Evolutionary conservation across 2,888 invertebrate genomes (phyloP), one percentile per base, ranked within the genome.

Genomic region (Aricia artaxerxes): DNA sequence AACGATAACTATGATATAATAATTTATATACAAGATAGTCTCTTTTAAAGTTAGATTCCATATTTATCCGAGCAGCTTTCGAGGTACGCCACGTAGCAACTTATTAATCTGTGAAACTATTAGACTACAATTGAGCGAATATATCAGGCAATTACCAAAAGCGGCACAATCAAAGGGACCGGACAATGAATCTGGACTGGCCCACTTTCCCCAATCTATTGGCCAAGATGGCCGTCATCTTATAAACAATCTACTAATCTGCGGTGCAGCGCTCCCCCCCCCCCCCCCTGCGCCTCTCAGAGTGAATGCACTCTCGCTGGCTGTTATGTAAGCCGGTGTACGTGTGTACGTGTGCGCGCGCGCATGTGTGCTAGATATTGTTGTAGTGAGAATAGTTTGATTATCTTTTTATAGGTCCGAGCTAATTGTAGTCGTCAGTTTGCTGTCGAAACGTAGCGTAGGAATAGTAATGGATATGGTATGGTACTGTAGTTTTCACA

Each of bases 231-330:
- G 78, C 44, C 73, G 73, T 73, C 61, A 78, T 78, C 78, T 78
- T 73, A 72, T 78, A 79, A 72, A 80, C 82, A 82, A 82, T 82
- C 82, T 81, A 80, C 79, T 82, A 82, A 82, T 82, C 82, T 82
- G 87, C 84, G 85, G 87, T 88, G 90, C 90, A 89, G 84, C 90
- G 89, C 11, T 57, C 57, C 57, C 57, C 57, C 53, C 82, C 80
- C 79, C 78, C 81, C 81, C 76, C 81, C n/a, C n/a, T n/a, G 79
- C 81, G 81, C 82, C 81, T 81, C 83, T 78, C 85, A 83, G 88
- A 92, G 93, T 93, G 91, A 93, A 93, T 92, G 93, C 93, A 92
- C 93, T 92, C 92, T 91, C 90, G 90, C 88, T 86, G 83, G 82
- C 82, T 86, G 89, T 93, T 93, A 92, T 88, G 90, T 92, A 92